Percentiles rank a stretch among this genome's conserved stretches.
phyloP scores from a whole-genome alignment of 2,113 vertebrate species.

The Myiagra hebetior region DNA sequence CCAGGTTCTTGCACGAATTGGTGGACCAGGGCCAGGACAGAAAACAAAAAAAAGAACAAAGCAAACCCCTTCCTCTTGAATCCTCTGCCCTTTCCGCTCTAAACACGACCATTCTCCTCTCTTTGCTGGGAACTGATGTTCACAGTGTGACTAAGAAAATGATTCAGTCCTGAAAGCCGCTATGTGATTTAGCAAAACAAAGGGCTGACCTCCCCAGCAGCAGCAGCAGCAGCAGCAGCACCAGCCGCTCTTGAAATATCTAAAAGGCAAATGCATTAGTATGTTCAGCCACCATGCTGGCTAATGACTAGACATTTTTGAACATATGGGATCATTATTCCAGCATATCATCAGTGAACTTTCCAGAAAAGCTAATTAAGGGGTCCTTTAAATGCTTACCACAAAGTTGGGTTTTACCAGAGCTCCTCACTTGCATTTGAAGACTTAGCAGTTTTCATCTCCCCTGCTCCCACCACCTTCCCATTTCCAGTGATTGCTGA shows the following conservation, averaged over 20 bases:
- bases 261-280: conserved; percentile 70
- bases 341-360: conserved; percentile 72
- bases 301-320: conserved; percentile 72
- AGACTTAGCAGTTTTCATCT: conserved; percentile 59
- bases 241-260: conserved; percentile 28
- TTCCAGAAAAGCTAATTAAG: conserved; percentile 80
- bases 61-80: neutral
- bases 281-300: conserved; percentile 69
- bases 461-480: conserved; percentile 26
- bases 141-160: conserved; percentile 48
- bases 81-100: neutral
- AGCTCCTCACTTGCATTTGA: conserved; percentile 55
- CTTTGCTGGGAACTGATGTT: conserved; percentile 32
- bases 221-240: conserved; percentile 1
- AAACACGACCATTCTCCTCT: neutral
- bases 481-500: conserved; percentile 50
- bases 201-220: conserved; percentile 38
- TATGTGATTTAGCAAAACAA: conserved; percentile 47
- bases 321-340: conserved; percentile 74
- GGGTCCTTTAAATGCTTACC: conserved; percentile 72
- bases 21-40: neutral
- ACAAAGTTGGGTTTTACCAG: conserved; percentile 70
- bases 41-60: conserved; percentile 14
- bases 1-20: neutral
- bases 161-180: neutral